Evolutionary conservation across 2,888 invertebrate genomes (phyloP).

Genomic region (Megastigmus dorsalis): DNA sequence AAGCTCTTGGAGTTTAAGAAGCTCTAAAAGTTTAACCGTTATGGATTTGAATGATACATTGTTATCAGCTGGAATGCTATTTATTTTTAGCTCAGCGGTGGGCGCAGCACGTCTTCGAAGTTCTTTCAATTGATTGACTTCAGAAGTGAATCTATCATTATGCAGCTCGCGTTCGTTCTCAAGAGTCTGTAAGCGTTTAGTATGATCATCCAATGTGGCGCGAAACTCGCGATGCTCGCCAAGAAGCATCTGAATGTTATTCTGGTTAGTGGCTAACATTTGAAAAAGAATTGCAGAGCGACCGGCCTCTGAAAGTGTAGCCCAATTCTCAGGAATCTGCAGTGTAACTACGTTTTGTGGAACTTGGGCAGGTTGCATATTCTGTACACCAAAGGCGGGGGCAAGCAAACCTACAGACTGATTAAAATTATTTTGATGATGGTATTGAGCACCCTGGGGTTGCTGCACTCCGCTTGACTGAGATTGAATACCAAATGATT

Average conservation of each 20-base stretch:
- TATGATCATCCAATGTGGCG: background rate
- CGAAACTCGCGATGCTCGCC: background rate
- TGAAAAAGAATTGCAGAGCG: background rate
- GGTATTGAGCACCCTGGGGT: background rate
- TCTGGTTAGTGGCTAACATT: too few relatives aligned
- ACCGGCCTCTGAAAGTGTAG: background rate
- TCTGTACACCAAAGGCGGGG: too few relatives aligned
- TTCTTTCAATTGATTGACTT: background rate
- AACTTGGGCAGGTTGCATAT: too few relatives aligned
- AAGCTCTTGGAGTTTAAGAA: background rate
- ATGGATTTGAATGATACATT: background rate
- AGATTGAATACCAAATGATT: background rate
- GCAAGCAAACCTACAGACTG: too few relatives aligned
- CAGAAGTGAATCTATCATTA: background rate
- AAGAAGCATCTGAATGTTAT: background rate
- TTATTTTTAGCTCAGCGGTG: background rate
- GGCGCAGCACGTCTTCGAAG: background rate
- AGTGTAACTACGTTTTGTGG: background rate
- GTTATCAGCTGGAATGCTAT: background rate
- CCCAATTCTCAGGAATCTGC: background rate
- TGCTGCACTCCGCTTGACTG: background rate
- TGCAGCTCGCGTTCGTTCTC: background rate
- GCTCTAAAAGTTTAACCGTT: background rate
- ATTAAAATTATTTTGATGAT: too few relatives aligned
- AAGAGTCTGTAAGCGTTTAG: background rate